Conservation (phyloP, 2,888 invertebrate species). For the Uropetala carovei region DNA sequence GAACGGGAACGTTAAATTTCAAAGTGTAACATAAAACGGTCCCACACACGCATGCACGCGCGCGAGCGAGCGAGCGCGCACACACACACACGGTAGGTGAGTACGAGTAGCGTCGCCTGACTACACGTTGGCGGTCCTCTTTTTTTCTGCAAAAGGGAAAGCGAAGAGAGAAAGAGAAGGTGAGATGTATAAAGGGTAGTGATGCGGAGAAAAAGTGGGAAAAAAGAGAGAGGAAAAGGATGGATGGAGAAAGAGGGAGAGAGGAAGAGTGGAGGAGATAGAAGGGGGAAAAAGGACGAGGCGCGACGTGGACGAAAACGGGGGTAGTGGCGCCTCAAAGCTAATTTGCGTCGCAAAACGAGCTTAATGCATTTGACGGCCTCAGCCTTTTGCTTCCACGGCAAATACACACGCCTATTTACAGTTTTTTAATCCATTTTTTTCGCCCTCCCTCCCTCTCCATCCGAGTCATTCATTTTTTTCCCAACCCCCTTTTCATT, state of each 20-base stretch:
- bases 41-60: neutral
- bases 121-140: neutral
- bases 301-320: constrained; percentile 1
- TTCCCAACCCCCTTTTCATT: constrained; percentile 9
- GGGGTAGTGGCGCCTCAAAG: constrained; percentile 33
- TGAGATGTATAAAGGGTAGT: neutral
- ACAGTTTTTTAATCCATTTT: constrained; percentile 12
- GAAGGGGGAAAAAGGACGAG: neutral
- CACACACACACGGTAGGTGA: neutral
- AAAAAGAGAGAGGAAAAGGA: neutral
- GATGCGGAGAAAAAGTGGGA: neutral
- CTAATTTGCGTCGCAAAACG: constrained; percentile 59
- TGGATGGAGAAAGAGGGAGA: neutral
- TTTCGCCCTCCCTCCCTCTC: neutral
- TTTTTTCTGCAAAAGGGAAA: neutral
- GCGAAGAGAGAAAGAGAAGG: neutral
- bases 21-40: neutral
- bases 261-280: neutral
- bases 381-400: constrained; percentile 25
- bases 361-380: constrained; percentile 52
- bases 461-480: neutral
- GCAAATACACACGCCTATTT: constrained; percentile 36
- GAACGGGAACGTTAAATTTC: neutral
- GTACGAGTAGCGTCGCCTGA: neutral
- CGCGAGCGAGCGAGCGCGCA: neutral